Conservation (phyloP, 2,888 invertebrate genomes). For the Zelleria hepariella region DNA sequence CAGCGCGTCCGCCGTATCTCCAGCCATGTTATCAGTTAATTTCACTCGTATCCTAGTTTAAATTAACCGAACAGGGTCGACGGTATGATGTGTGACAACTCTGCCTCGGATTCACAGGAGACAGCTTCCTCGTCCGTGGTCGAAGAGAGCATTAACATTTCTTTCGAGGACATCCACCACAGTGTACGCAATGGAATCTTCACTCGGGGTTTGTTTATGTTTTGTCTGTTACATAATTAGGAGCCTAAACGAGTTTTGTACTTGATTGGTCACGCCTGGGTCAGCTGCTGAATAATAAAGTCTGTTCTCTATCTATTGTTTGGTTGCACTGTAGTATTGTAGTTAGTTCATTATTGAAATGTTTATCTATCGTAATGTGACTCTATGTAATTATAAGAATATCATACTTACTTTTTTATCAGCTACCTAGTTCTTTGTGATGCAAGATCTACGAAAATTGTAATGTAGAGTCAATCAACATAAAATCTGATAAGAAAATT, state of each 20-base stretch:
- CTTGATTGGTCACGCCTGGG: background rate
- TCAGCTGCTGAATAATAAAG: too few species aligned
- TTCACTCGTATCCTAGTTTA: background rate
- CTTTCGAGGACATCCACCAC: conserved; percentile 77
- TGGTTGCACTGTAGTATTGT: too few species aligned
- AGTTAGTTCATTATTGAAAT: too few species aligned
- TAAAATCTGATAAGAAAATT: too few species aligned
- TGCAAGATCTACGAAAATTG: too few species aligned
- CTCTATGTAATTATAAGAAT: too few species aligned
- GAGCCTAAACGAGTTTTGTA: background rate
- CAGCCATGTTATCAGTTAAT: conserved; percentile 2
- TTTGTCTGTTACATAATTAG: background rate
- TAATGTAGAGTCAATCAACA: too few species aligned
- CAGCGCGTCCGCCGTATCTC: background rate
- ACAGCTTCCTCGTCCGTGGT: conserved; percentile 49
- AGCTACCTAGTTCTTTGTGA: too few species aligned
- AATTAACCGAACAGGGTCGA: background rate
- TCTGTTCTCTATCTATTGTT: too few species aligned
- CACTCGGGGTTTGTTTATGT: conserved; percentile 51
- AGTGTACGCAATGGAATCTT: conserved; percentile 73
- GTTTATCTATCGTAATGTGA: too few species aligned
- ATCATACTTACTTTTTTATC: too few species aligned
- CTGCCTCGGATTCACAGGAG: conserved; percentile 45
- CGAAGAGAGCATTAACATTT: conserved; percentile 72
- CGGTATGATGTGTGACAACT: conserved; percentile 47